These are phyloP conservation scores for Dascillus cervinus DNA, from an alignment of 2,888 invertebrate species.

Conservation along the genomic window DNA sequence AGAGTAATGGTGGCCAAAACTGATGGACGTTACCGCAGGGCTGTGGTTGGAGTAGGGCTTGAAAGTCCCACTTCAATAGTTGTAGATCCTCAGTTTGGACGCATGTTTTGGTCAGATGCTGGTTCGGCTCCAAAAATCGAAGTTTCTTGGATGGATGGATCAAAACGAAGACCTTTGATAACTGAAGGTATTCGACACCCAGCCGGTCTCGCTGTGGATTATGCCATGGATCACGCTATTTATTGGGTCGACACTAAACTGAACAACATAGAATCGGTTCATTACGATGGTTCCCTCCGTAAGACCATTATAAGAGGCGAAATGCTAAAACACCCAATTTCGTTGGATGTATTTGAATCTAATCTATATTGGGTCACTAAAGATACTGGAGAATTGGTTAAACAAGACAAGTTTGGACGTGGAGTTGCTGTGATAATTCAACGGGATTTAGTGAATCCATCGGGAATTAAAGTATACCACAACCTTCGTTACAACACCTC, in stretches of 20 bases:
- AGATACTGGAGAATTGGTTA: constrained; percentile 77
- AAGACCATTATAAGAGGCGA: constrained; percentile 68
- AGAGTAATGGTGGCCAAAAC: constrained; percentile 81
- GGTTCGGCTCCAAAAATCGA: constrained; percentile 90
- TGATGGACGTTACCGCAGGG: constrained; percentile 82
- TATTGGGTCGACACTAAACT: constrained; percentile 96
- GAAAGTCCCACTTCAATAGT: constrained; percentile 85
- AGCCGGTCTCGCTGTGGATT: constrained; percentile 84
- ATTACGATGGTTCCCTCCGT: constrained; percentile 71
- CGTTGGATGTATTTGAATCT: constrained; percentile 91
- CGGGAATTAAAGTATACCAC: constrained; percentile 84
- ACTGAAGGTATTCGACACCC: constrained; percentile 79
- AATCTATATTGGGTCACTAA: constrained; percentile 89
- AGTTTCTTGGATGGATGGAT: constrained; percentile 95
- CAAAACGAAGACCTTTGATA: constrained; percentile 72
- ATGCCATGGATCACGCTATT: constrained; percentile 77
- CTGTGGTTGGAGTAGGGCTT: constrained; percentile 68
- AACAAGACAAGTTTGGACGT: constrained; percentile 94
- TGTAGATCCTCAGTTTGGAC: constrained; percentile 77
- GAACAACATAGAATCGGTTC: constrained; percentile 81
- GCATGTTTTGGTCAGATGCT: constrained; percentile 91
- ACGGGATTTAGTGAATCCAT: constrained; percentile 76
- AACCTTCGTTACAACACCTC: constrained; percentile 74
- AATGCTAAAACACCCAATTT: constrained; percentile 67
- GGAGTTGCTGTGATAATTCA: constrained; percentile 81